Conservation (phyloP, 2,888 invertebrate species). For the Hartigia nigra region DNA sequence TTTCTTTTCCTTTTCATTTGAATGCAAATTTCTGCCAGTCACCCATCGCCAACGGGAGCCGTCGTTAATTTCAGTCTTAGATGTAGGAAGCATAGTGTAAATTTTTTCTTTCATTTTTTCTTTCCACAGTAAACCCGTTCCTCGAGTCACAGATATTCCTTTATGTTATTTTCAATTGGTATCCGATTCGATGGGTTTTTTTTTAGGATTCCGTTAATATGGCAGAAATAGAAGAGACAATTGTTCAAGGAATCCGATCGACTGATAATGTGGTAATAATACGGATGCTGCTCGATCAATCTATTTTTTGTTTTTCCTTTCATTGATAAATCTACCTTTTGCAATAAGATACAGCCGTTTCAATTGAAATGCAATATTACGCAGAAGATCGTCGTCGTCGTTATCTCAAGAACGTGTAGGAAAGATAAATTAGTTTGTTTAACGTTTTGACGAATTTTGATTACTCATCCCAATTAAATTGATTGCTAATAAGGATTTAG, state of each 20-base stretch:
- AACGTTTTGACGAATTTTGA: neutral
- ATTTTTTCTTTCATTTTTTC: constrained; percentile 14
- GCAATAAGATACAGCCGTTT: neutral
- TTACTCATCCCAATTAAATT: neutral
- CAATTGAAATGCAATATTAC: neutral
- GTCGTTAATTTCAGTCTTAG: constrained; percentile 53
- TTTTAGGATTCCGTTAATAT: neutral
- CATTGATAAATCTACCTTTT: neutral
- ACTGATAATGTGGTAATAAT: neutral
- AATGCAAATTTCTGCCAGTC: neutral
- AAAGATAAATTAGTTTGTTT: neutral
- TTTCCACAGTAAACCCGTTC: constrained; percentile 12
- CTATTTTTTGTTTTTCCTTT: neutral
- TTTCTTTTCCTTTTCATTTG: neutral
- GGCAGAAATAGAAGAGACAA: neutral
- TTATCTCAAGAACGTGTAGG: neutral
- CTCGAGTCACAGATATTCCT: constrained; percentile 21
- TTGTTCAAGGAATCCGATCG: neutral
- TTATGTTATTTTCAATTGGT: constrained; percentile 13
- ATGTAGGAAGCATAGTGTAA: constrained; percentile 50
- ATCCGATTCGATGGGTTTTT: constrained; percentile 7
- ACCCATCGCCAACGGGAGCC: neutral
- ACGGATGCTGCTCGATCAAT: neutral
- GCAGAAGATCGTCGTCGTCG: neutral
- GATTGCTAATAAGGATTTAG: neutral